A percentile compares a stretch with the other conserved stretches of the same genome.
Evolutionary conservation across 2,888 invertebrate species (phyloP).

Genomic region (Agrotis clavis): DNA sequence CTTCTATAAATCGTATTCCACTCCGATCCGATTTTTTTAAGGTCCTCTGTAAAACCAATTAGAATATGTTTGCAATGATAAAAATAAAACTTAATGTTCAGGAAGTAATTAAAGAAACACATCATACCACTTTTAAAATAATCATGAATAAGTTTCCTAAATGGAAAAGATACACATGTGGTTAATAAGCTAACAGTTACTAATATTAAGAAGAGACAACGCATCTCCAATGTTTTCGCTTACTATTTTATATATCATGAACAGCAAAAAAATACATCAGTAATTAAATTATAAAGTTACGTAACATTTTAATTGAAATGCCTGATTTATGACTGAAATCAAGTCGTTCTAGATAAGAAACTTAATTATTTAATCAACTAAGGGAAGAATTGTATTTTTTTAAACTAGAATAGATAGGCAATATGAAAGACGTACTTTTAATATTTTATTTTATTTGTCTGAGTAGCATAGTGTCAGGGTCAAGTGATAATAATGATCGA

Average conservation of each 20-base stretch:
- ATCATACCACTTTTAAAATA: slow-evolving; percentile 55
- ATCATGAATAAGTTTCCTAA: slow-evolving; percentile 11
- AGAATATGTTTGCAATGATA: background rate
- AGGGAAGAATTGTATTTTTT: slow-evolving; percentile 2
- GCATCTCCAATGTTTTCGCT: slow-evolving; percentile 32
- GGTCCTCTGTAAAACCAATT: slow-evolving; percentile 65
- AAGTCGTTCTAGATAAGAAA: slow-evolving; percentile 47
- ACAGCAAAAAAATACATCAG: background rate
- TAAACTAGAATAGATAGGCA: background rate
- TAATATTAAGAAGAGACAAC: slow-evolving; percentile 30
- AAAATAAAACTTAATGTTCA: too few species aligned
- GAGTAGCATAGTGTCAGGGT: background rate
- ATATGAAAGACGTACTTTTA: slow-evolving; percentile 37
- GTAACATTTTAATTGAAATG: slow-evolving; percentile 53
- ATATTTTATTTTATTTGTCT: slow-evolving; percentile 15
- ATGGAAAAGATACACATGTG: background rate
- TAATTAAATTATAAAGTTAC: slow-evolving; percentile 28
- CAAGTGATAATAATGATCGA: background rate
- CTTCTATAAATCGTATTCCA: slow-evolving; percentile 70
- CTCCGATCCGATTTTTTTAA: slow-evolving; percentile 55
- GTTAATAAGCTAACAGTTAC: background rate
- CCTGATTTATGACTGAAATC: slow-evolving; percentile 37
- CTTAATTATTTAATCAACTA: slow-evolving; percentile 15
- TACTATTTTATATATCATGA: slow-evolving; percentile 1
- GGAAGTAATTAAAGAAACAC: background rate